These are phyloP conservation scores for Neomorphus geoffroyi DNA, from an alignment of 2,797 vertebrate genomes.

Conservation along the genomic window DNA sequence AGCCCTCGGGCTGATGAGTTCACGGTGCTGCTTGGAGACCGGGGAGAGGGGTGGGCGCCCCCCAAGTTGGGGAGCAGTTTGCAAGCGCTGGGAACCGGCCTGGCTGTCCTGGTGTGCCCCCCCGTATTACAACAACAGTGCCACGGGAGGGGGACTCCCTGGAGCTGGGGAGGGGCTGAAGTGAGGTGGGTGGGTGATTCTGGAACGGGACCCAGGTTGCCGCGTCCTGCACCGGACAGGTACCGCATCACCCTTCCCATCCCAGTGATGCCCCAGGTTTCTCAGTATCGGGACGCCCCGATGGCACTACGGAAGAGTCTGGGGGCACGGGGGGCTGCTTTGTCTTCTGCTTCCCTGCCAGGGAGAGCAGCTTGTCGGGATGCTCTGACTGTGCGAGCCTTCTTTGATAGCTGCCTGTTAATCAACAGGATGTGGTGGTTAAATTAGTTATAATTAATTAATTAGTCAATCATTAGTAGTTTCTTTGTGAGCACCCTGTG, in stretches of 20 bases:
- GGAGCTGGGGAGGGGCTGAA: too few species aligned
- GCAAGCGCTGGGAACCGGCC: background rate
- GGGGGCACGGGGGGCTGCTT: background rate
- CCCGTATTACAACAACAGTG: background rate
- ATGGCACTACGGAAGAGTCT: accelerated
- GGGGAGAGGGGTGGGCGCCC: too few species aligned
- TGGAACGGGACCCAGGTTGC: background rate
- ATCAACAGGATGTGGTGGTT: background rate
- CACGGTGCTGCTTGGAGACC: too few species aligned
- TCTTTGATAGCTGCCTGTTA: background rate
- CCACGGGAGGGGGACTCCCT: too few species aligned
- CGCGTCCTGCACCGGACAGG: background rate
- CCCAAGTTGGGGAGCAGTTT: background rate
- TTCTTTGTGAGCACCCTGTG: background rate
- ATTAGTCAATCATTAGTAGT: background rate
- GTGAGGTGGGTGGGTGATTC: background rate
- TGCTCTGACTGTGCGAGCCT: background rate
- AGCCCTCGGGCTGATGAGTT: too few species aligned
- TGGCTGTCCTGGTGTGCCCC: background rate
- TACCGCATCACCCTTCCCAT: accelerated
- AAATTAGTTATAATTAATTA: background rate
- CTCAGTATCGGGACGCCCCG: accelerated
- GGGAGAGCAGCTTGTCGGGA: accelerated
- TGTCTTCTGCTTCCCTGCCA: background rate
- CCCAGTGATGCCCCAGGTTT: too few species aligned